A percentile compares a stretch with the other conserved stretches of the same genome.
Conservation (phyloP, 2,888 invertebrate species). For the Dryobota labecula region DNA sequence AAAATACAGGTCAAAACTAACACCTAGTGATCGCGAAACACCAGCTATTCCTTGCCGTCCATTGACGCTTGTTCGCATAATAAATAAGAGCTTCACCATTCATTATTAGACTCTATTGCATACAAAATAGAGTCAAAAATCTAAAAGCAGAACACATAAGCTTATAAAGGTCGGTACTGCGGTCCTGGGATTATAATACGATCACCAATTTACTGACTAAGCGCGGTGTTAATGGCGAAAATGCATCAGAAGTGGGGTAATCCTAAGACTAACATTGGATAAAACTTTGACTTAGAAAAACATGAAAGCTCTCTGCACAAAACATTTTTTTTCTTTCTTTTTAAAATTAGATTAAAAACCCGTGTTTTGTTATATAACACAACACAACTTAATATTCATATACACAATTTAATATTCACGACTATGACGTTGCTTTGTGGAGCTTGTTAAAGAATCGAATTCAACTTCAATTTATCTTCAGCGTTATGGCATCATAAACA, state of each 20-base stretch:
- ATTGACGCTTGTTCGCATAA: constrained; percentile 32
- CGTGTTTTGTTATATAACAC: too few relatives aligned
- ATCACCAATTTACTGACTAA: constrained; percentile 38
- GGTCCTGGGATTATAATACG: constrained; percentile 41
- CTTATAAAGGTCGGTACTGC: constrained; percentile 26
- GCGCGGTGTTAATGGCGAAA: constrained; percentile 46
- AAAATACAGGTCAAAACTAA: constrained; percentile 22
- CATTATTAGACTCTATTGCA: constrained; percentile 16
- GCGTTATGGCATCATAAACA: background rate
- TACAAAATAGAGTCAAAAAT: constrained; percentile 21
- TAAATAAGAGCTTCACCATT: constrained; percentile 16
- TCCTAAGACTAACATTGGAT: constrained; percentile 18
- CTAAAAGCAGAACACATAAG: constrained; percentile 14
- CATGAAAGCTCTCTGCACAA: constrained; percentile 5
- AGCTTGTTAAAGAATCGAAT: too few relatives aligned
- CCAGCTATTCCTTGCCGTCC: constrained; percentile 25
- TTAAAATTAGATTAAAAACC: too few relatives aligned
- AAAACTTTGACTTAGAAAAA: constrained; percentile 21
- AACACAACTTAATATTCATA: too few relatives aligned
- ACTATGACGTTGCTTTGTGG: background rate
- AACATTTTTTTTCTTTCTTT: too few relatives aligned
- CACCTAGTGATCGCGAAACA: constrained; percentile 24
- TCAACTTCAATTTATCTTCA: background rate
- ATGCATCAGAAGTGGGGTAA: constrained; percentile 42
- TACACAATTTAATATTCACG: background rate